Conservation (phyloP, 1,140 invertebrate species). For the Homalodisca vitripennis region DNA sequence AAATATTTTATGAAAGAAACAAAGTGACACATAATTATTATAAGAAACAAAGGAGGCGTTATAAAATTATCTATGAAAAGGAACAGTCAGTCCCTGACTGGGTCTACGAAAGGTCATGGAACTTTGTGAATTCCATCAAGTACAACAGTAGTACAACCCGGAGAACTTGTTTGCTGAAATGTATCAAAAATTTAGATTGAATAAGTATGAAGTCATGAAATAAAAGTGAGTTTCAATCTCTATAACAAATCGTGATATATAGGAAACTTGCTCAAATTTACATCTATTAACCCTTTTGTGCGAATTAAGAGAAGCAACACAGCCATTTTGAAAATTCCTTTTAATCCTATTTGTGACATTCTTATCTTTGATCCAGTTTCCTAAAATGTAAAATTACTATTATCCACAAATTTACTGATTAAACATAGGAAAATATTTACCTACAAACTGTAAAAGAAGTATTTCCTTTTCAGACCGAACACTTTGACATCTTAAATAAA, state of each 20-base stretch:
- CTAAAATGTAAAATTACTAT: slow-evolving; percentile 10
- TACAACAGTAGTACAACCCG: not conserved
- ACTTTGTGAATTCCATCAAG: slow-evolving; percentile 11
- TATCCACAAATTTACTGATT: not conserved
- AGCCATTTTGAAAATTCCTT: slow-evolving; percentile 31
- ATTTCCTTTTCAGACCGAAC: not conserved
- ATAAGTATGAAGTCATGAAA: not conserved
- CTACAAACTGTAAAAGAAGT: not conserved
- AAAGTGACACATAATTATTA: too few species aligned
- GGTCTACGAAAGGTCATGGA: slow-evolving; percentile 16
- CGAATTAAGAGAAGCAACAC: slow-evolving; percentile 1
- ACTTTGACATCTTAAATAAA: not conserved
- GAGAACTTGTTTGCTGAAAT: slow-evolving; percentile 2
- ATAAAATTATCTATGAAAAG: too few species aligned
- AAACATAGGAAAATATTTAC: not conserved
- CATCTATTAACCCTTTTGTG: not conserved
- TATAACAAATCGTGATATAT: not conserved
- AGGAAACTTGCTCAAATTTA: too few species aligned
- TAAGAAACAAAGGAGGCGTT: too few species aligned
- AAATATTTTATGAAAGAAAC: not conserved
- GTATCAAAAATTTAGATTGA: not conserved
- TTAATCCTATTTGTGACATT: slow-evolving; percentile 14
- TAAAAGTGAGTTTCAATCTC: not conserved
- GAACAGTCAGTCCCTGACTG: too few species aligned
- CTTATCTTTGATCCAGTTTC: slow-evolving; percentile 27